These are phyloP conservation scores for Drosophila guanche DNA, from an alignment of 1,140 invertebrate genomes.

Conservation along the genomic window DNA sequence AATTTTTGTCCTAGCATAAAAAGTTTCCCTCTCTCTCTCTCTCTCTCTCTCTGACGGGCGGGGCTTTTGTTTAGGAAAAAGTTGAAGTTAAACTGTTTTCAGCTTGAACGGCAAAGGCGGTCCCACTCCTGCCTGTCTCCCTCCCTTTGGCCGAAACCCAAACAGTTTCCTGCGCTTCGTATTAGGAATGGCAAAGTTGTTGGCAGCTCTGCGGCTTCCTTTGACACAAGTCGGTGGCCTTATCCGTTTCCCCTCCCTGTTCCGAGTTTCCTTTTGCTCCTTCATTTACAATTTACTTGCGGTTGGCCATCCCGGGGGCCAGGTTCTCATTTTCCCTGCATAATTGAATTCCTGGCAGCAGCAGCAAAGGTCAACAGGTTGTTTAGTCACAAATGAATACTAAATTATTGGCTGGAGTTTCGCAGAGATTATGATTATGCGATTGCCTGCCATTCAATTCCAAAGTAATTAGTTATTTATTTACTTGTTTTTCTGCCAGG, in stretches of 20 bases:
- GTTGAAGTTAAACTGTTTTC: conserved; percentile 55
- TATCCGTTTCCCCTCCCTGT: conserved; percentile 5
- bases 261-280: neutral
- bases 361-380: conserved; percentile 35
- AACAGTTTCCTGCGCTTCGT: neutral
- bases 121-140: conserved; percentile 25
- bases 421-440: conserved; percentile 12
- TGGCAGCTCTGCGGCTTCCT: conserved; percentile 29
- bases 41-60: no score
- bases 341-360: conserved; percentile 43
- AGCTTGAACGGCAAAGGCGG: conserved; percentile 32
- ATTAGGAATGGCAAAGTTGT: conserved; percentile 7
- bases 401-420: conserved; percentile 11
- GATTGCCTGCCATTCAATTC: conserved; percentile 10
- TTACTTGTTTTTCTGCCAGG: no score
- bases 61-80: conserved; percentile 41
- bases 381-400: conserved; percentile 1
- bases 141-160: no score
- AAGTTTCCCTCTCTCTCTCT: conserved; percentile 13
- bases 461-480: conserved; percentile 9
- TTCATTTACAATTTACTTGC: conserved; percentile 18
- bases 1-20: conserved; percentile 9
- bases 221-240: conserved; percentile 36
- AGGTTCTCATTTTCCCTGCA: conserved; percentile 40
- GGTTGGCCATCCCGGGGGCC: conserved; percentile 16